These are phyloP conservation scores for Thermophis baileyi DNA, from an alignment of 2,113 vertebrate species.

Conservation along the genomic window DNA sequence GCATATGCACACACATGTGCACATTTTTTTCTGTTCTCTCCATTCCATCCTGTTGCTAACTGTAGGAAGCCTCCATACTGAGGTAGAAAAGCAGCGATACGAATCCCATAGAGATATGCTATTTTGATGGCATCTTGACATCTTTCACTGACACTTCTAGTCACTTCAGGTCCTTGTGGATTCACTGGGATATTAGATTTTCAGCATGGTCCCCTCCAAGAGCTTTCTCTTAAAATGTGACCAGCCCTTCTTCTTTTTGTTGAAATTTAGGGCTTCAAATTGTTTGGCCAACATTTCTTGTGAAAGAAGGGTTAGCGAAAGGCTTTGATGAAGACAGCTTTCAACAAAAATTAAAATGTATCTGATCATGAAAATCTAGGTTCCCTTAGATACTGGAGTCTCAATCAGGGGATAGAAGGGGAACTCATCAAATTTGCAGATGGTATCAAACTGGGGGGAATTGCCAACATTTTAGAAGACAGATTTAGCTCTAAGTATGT, in stretches of 20 bases:
- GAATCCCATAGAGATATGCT: slow-evolving; percentile 20
- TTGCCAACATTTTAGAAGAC: not conserved
- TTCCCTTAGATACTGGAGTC: not conserved
- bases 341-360: not conserved
- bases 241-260: slow-evolving; percentile 9
- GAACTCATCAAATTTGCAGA: not conserved
- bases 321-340: not conserved
- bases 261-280: slow-evolving; percentile 35
- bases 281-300: not conserved
- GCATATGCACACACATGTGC: not conserved
- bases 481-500: slow-evolving; percentile 48
- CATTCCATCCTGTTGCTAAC: slow-evolving; percentile 5
- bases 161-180: slow-evolving; percentile 34
- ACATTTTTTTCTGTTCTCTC: slow-evolving; percentile 15
- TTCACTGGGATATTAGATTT: slow-evolving; percentile 24
- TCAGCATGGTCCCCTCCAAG: slow-evolving; percentile 21
- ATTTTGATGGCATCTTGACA: slow-evolving; percentile 31
- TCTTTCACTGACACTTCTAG: slow-evolving; percentile 29
- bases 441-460: not conserved
- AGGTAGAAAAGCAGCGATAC: slow-evolving; percentile 15
- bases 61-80: slow-evolving; percentile 31
- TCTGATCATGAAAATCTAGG: not conserved
- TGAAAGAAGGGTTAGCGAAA: not conserved
- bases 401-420: not conserved
- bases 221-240: not conserved